Percentiles rank a stretch among this genome's conserved stretches.
Evolutionary conservation across 37 sponge, comb jelly and placozoan genomes (phyloP).

Genomic region (Crambe crambe): DNA sequence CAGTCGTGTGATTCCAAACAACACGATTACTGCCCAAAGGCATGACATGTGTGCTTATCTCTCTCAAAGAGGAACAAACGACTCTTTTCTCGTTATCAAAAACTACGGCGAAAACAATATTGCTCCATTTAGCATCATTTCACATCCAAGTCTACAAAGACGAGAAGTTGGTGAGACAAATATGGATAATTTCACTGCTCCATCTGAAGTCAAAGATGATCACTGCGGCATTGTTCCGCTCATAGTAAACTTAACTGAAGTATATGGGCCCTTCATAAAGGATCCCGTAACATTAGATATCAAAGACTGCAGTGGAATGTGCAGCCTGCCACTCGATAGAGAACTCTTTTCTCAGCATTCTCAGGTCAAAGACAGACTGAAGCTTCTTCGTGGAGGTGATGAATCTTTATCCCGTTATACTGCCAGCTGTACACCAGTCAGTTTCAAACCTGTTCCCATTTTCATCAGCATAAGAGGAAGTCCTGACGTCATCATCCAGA

Average conservation of each 20-base stretch:
- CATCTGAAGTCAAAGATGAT: too few relatives aligned
- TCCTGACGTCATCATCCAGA: neutral
- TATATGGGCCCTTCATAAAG: constrained; percentile 12
- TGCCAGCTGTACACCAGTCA: neutral
- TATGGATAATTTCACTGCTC: neutral
- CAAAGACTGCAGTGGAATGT: constrained; percentile 18
- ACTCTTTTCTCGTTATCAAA: constrained; percentile 27
- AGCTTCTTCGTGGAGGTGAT: neutral
- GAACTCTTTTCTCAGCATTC: constrained; percentile 15
- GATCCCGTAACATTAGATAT: neutral
- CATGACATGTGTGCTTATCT: neutral
- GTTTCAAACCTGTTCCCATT: neutral
- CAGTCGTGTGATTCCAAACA: too few relatives aligned
- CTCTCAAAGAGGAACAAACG: neutral
- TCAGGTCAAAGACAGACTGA: constrained; percentile 4
- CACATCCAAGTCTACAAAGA: neutral
- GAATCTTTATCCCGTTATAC: neutral
- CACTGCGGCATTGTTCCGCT: constrained; percentile 4
- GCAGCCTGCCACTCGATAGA: neutral
- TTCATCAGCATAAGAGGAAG: neutral
- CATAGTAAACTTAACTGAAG: constrained; percentile 12
- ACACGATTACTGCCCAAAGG: neutral
- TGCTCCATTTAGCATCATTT: neutral
- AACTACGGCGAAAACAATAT: constrained; percentile 16
- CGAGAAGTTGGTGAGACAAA: neutral